Evolutionary conservation across 2,888 invertebrate species (phyloP).

Genomic region (Antheraea yamamai): DNA sequence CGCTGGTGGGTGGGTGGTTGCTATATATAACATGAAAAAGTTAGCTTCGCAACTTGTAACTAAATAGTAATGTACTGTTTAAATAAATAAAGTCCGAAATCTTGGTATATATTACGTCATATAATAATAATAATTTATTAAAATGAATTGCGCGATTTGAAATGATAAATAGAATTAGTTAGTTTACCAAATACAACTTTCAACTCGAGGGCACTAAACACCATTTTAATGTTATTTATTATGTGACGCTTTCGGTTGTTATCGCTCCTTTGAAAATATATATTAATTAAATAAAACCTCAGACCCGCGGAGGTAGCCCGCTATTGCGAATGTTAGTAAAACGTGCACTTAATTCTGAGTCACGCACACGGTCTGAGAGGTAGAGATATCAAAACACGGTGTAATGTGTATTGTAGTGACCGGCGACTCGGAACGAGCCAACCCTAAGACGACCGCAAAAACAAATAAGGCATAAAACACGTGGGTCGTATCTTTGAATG

Average conservation of each 20-base stretch:
- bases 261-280: constrained; percentile 15
- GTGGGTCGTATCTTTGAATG: constrained; percentile 15
- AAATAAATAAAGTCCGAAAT: too few species aligned
- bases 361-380: constrained; percentile 53
- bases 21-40: too few species aligned
- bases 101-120: too few species aligned
- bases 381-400: constrained; percentile 36
- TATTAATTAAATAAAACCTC: constrained; percentile 19
- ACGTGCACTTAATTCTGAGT: constrained; percentile 64
- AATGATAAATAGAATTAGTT: background rate
- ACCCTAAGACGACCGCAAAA: constrained; percentile 35
- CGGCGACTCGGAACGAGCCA: constrained; percentile 50
- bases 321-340: constrained; percentile 38
- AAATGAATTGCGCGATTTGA: background rate
- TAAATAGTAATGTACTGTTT: too few species aligned
- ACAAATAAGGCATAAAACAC: constrained; percentile 8
- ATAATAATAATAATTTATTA: background rate
- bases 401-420: constrained; percentile 31
- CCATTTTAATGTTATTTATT: background rate
- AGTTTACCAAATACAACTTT: background rate
- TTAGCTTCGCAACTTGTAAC: too few species aligned
- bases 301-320: constrained; percentile 21
- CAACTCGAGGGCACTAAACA: background rate
- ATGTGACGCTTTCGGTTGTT: background rate
- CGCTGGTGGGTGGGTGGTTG: too few species aligned